Percentiles rank a stretch among this genome's conserved stretches.
Conservation (phyloP, 2,888 invertebrate species). For the Agelastica alni region DNA sequence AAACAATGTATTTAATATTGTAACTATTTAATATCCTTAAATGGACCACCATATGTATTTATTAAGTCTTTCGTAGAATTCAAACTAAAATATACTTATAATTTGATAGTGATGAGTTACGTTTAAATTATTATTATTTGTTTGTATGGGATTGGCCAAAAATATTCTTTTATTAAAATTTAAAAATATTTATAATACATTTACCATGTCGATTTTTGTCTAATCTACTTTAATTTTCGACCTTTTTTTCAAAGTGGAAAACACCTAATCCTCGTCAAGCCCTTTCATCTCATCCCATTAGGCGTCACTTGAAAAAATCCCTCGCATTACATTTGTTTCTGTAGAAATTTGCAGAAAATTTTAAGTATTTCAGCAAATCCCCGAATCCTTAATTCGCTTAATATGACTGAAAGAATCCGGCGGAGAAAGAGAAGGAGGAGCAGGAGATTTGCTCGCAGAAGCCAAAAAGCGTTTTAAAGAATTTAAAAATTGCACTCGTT, state of each 20-base stretch:
- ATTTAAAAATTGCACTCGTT: conserved; percentile 56
- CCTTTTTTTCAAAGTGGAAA: background rate
- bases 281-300: conserved; percentile 28
- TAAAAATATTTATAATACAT: too few relatives aligned
- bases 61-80: too few relatives aligned
- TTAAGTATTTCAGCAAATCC: conserved; percentile 31
- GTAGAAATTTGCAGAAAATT: conserved; percentile 30
- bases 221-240: background rate
- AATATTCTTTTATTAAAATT: too few relatives aligned
- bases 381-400: conserved; percentile 45
- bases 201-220: too few relatives aligned
- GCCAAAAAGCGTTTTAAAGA: conserved; percentile 52
- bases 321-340: conserved; percentile 37
- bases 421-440: conserved; percentile 46
- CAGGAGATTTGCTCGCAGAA: conserved; percentile 50
- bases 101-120: too few relatives aligned
- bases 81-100: too few relatives aligned
- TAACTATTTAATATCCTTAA: too few relatives aligned
- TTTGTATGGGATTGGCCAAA: too few relatives aligned
- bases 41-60: too few relatives aligned
- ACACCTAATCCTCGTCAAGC: conserved; percentile 15
- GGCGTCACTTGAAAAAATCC: conserved; percentile 27
- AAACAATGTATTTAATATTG: too few relatives aligned
- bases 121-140: too few relatives aligned
- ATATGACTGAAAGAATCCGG: conserved; percentile 42